These are phyloP conservation scores for Menidia beryllina DNA, from an alignment of 2,113 vertebrate species.

Conservation along the genomic window DNA sequence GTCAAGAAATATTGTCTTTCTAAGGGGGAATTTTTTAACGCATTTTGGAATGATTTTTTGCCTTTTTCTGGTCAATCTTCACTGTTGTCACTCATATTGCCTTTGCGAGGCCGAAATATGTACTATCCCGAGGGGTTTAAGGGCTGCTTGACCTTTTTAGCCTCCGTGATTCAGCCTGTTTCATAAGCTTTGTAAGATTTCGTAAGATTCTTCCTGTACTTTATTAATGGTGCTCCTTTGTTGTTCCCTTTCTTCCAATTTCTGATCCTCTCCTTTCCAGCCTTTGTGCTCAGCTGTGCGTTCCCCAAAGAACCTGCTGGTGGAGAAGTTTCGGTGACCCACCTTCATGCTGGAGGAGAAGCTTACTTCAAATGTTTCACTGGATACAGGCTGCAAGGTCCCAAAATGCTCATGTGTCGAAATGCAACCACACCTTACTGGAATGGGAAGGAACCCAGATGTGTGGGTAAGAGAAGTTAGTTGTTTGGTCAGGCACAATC, in stretches of 20 bases:
- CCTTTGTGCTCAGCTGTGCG: constrained; percentile 91
- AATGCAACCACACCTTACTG: constrained; percentile 96
- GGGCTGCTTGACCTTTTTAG: not conserved
- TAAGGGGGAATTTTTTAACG: not conserved
- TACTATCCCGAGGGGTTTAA: not conserved
- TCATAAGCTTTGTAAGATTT: too few relatives aligned
- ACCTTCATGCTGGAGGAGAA: constrained; percentile 88
- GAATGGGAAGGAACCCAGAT: constrained; percentile 89
- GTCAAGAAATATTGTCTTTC: too few relatives aligned
- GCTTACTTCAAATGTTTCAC: constrained; percentile 89
- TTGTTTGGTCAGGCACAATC: not conserved
- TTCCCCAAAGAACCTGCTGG: constrained; percentile 89
- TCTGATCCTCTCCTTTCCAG: constrained; percentile 72
- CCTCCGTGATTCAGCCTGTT: not conserved
- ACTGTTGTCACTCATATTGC: not conserved
- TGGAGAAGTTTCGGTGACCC: constrained; percentile 90
- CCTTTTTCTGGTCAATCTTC: not conserved
- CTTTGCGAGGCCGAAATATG: not conserved
- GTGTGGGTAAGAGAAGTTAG: constrained; percentile 82
- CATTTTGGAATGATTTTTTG: not conserved
- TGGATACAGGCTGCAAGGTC: constrained; percentile 90
- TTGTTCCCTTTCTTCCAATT: constrained; percentile 2
- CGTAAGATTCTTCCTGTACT: not conserved
- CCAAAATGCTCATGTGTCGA: constrained; percentile 87
- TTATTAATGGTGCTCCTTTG: not conserved